These are phyloP conservation scores for Eustalomyia histrio DNA, from an alignment of 2,888 invertebrate genomes.

Conservation along the genomic window DNA sequence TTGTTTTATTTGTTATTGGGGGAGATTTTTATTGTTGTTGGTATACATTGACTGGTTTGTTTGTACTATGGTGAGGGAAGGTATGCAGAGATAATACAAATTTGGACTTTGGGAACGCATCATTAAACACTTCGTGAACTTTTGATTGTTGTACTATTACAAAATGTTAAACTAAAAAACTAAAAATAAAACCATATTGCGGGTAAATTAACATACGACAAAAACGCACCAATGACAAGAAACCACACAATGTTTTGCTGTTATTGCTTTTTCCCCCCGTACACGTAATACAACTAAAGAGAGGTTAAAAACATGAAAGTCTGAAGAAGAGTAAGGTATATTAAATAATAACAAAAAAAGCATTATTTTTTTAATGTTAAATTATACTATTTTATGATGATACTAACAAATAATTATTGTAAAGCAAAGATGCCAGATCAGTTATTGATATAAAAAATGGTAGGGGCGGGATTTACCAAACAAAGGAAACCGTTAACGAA, in stretches of 20 bases:
- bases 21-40: background rate
- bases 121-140: slow-evolving; percentile 2
- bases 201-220: slow-evolving; percentile 72
- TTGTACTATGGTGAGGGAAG: background rate
- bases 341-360: slow-evolving; percentile 10
- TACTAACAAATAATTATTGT: too few species aligned
- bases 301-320: background rate
- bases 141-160: slow-evolving; percentile 1
- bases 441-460: too few species aligned
- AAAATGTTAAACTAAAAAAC: background rate
- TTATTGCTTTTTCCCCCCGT: slow-evolving; percentile 8
- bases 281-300: background rate
- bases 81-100: background rate
- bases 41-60: background rate
- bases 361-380: too few species aligned
- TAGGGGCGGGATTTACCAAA: too few species aligned
- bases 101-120: slow-evolving; percentile 2
- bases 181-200: slow-evolving; percentile 3
- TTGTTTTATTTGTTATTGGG: slow-evolving; percentile 5
- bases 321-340: background rate
- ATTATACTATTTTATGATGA: too few species aligned
- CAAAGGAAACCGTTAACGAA: too few species aligned
- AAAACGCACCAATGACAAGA: slow-evolving; percentile 74
- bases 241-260: slow-evolving; percentile 71
- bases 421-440: slow-evolving; percentile 12